Percentiles rank a stretch among this genome's conserved stretches.
Evolutionary conservation across 1,140 invertebrate species (phyloP).

Genomic region (Monochamus saltuarius): DNA sequence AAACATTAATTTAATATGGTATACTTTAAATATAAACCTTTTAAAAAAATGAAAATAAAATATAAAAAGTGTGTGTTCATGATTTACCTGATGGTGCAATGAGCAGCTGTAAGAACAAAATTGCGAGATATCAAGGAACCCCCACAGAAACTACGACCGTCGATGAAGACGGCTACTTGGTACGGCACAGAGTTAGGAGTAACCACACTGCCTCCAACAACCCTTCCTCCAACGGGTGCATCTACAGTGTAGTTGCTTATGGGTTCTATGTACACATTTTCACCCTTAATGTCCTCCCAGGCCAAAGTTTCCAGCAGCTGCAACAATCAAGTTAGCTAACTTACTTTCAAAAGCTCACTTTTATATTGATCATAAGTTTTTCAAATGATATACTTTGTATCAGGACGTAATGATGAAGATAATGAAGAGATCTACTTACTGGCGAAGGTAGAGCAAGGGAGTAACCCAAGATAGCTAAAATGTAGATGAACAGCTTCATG

Average conservation of each 20-base stretch:
- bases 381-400: too few relatives aligned
- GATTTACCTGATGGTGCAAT: slow-evolving; percentile 16
- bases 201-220: slow-evolving; percentile 19
- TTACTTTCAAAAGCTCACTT: too few relatives aligned
- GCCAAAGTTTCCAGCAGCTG: background rate
- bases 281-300: slow-evolving; percentile 1
- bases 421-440: background rate
- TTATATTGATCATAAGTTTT: too few relatives aligned
- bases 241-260: slow-evolving; percentile 6
- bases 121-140: slow-evolving; percentile 15
- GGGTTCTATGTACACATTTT: background rate
- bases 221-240: background rate
- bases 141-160: slow-evolving; percentile 21
- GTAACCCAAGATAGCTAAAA: too few relatives aligned
- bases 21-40: too few relatives aligned
- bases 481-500: too few relatives aligned
- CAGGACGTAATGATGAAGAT: too few relatives aligned
- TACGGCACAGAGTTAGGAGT: slow-evolving; percentile 12
- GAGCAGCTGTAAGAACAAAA: slow-evolving; percentile 18
- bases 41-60: too few relatives aligned
- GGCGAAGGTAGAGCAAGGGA: too few relatives aligned
- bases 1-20: too few relatives aligned
- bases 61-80: too few relatives aligned
- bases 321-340: too few relatives aligned
- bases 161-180: slow-evolving; percentile 20